These are phyloP conservation scores for Limnodromus scolopaceus DNA, from an alignment of 2,797 vertebrate genomes.

Conservation along the genomic window DNA sequence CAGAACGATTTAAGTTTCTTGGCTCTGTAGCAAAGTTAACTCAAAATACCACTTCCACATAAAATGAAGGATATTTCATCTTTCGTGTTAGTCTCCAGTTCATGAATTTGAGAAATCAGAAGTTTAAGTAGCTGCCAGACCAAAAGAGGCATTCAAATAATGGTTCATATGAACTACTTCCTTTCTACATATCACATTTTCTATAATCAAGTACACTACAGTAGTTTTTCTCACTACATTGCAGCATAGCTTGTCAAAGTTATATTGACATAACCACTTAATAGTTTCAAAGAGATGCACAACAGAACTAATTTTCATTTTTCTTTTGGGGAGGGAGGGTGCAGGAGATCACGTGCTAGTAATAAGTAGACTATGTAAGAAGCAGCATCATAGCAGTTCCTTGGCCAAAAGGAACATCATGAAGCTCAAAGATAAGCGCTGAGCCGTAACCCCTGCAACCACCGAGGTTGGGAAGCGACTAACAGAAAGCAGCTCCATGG, in stretches of 20 bases:
- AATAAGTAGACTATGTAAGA: neutral
- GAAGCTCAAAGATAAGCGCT: accelerated
- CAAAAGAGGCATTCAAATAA: neutral
- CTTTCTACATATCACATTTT: neutral
- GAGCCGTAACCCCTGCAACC: neutral
- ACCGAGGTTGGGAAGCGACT: neutral
- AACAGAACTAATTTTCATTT: neutral
- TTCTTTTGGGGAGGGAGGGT: neutral
- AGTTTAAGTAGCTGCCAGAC: neutral
- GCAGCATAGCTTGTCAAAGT: neutral
- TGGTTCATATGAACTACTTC: neutral
- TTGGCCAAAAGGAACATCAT: neutral
- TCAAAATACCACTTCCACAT: neutral
- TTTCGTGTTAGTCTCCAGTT: neutral
- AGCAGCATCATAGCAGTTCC: neutral
- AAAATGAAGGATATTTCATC: neutral
- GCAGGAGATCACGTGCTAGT: neutral
- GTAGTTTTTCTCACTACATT: neutral
- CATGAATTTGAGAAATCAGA: neutral
- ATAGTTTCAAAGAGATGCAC: neutral
- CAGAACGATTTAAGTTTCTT: neutral
- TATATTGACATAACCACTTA: neutral
- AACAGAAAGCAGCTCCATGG: neutral
- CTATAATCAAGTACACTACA: neutral
- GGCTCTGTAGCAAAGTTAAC: neutral